Conservation (phyloP, 2,113 vertebrate species). For the Heloderma charlesbogerti region DNA sequence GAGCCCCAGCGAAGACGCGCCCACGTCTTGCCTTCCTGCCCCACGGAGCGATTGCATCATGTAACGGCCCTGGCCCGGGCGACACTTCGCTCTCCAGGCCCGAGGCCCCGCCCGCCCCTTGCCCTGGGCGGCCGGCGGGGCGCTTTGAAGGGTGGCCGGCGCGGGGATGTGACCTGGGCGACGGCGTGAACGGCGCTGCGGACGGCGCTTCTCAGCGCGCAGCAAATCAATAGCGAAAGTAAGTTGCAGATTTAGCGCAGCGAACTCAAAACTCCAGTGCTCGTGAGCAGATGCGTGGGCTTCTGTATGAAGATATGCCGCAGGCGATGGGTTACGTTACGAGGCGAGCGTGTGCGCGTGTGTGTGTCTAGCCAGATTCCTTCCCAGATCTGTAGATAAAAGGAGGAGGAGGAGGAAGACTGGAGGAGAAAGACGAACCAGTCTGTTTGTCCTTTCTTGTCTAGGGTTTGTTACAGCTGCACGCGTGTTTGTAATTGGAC, state of each 20-base stretch:
- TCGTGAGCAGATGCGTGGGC: neutral
- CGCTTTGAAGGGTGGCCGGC: neutral
- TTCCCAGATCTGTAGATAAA: neutral
- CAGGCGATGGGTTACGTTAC: neutral
- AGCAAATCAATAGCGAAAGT: neutral
- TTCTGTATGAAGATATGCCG: neutral
- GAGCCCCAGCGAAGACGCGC: neutral
- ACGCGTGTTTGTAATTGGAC: no score
- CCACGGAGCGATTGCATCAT: constrained; percentile 16
- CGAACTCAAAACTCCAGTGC: neutral
- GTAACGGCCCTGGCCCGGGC: neutral
- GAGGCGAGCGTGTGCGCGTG: no score
- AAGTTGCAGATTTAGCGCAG: neutral
- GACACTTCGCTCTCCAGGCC: neutral
- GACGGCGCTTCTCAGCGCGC: no score
- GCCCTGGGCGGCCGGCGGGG: neutral
- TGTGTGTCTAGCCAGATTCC: neutral
- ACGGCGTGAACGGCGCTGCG: no score
- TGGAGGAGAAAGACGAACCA: accelerated
- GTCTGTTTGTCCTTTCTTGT: neutral
- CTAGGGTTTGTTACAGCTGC: neutral
- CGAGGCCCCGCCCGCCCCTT: neutral
- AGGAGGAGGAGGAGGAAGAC: no score
- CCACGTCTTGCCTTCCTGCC: neutral
- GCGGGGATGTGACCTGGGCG: neutral